Percentiles rank a stretch among this genome's conserved stretches.
These are phyloP conservation scores for Cepaea nemoralis DNA, from an alignment of 1,140 invertebrate species.

Conservation along the genomic window DNA sequence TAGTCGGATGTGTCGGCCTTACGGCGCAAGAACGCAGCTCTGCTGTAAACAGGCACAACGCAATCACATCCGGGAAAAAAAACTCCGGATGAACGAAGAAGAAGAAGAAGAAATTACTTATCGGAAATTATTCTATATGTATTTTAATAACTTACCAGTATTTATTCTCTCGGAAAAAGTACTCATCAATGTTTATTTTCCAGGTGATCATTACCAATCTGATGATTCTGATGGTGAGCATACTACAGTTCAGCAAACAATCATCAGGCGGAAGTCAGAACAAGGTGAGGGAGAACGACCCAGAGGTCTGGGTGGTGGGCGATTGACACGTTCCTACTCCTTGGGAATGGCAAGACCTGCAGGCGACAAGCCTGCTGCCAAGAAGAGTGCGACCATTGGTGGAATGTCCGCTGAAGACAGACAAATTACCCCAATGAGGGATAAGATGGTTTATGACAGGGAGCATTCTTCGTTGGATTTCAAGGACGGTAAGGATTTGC, in stretches of 20 bases:
- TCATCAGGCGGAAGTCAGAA: background rate
- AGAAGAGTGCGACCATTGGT: constrained; percentile 15
- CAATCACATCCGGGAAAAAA: no score
- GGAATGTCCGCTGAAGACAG: constrained; percentile 57
- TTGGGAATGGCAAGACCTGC: background rate
- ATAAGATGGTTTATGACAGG: constrained; percentile 68
- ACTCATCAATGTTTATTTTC: no score
- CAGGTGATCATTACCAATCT: background rate
- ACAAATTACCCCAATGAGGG: constrained; percentile 70
- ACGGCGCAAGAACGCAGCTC: no score
- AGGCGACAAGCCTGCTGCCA: background rate
- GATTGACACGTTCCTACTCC: background rate
- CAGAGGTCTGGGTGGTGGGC: background rate
- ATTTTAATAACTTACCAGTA: no score
- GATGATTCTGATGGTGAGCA: constrained; percentile 11
- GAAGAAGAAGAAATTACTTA: no score
- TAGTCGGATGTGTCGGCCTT: no score
- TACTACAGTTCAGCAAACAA: background rate
- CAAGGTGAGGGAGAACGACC: background rate
- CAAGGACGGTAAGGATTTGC: constrained; percentile 66
- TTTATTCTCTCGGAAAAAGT: no score
- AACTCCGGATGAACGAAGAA: no score
- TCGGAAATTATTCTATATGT: no score
- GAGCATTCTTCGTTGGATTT: constrained; percentile 68
- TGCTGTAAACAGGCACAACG: no score